Base-by-base conservation (phyloP, 2,888 invertebrate genomes). In the Petrolisthes manimaculis region DNA sequence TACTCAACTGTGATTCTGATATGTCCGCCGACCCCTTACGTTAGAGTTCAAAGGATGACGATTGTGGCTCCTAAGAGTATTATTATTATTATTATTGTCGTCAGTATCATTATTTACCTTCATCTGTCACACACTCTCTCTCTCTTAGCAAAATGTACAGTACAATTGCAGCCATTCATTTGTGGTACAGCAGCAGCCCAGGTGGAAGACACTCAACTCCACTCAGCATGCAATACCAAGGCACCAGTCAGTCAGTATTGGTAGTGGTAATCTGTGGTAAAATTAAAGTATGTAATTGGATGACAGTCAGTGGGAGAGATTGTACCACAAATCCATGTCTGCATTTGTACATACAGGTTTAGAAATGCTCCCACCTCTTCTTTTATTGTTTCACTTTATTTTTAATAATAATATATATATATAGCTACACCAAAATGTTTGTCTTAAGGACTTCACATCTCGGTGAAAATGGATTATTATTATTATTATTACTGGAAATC, bases 1-100 rank as follows among this genome's bases (percentile, higher is more conserved):
- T 71, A 69, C 87, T 87, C 79, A 84, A 71, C 84, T 84, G 87
- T 87, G 87, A 87, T 87, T 87, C 83, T 80, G 74, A 83, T 37
- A 37, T 80, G 80, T 83, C 84, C 61, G 80, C 87, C 79, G 80
- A 80, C 83, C 79, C 84, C 80, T 83, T 37, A 84, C 18, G 54
- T 69, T 51, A 87, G 84, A 87, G 87, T 87, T 83, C 83, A 87
- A 87, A 84, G 84, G 87, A 87, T 75, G 77, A 83, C n/a, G 84
- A 83, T 54, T 83, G 77, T 83, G 87, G 74, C 75, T 37, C 37
- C 37, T 37, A 85, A 79, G 37, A 67, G 55, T 14, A 18, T 51
- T 12, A 6, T 21, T 54, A 21, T 21, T 54, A 21, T 54, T 69
- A 82, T 80, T 6, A 18, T 51, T 51, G 14, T 61, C 53, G 24